Evolutionary conservation across 2,888 invertebrate species (phyloP).

Genomic region (Xylota segnis): DNA sequence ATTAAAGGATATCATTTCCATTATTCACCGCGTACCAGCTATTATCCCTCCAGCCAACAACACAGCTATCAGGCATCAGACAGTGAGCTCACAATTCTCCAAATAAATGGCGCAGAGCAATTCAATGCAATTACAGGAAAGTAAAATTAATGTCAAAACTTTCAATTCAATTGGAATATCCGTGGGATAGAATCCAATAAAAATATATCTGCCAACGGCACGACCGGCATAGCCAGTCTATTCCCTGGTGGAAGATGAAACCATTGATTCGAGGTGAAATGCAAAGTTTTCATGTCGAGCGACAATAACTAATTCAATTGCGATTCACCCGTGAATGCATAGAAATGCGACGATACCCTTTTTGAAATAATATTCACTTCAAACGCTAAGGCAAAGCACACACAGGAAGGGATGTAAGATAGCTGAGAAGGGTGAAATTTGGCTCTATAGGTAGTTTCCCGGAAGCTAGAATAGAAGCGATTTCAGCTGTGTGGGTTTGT

Average conservation of each 20-base stretch:
- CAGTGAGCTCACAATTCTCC: slow-evolving; percentile 34
- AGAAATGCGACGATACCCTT: slow-evolving; percentile 9
- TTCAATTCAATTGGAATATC: slow-evolving; percentile 74
- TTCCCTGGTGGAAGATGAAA: slow-evolving; percentile 53
- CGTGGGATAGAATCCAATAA: slow-evolving; percentile 48
- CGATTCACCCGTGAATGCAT: slow-evolving; percentile 5
- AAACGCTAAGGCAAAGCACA: neutral
- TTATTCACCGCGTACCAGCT: slow-evolving; percentile 59
- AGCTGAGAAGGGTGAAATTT: slow-evolving; percentile 8
- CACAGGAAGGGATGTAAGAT: neutral
- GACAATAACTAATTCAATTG: slow-evolving; percentile 61
- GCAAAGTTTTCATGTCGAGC: slow-evolving; percentile 68
- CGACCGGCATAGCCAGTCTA: slow-evolving; percentile 8
- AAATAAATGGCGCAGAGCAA: slow-evolving; percentile 68
- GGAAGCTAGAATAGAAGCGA: slow-evolving; percentile 2
- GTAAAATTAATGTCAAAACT: slow-evolving; percentile 75
- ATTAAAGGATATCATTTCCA: slow-evolving; percentile 73
- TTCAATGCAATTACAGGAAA: slow-evolving; percentile 75
- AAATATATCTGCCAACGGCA: slow-evolving; percentile 19
- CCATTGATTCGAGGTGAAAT: slow-evolving; percentile 63
- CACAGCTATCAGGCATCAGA: neutral
- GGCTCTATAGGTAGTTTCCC: slow-evolving; percentile 18
- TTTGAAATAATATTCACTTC: slow-evolving; percentile 24
- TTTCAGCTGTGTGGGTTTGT: neutral
- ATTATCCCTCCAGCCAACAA: slow-evolving; percentile 49